Evolutionary conservation across 2,888 invertebrate genomes (phyloP).

Genomic region (Lycia hirtaria): DNA sequence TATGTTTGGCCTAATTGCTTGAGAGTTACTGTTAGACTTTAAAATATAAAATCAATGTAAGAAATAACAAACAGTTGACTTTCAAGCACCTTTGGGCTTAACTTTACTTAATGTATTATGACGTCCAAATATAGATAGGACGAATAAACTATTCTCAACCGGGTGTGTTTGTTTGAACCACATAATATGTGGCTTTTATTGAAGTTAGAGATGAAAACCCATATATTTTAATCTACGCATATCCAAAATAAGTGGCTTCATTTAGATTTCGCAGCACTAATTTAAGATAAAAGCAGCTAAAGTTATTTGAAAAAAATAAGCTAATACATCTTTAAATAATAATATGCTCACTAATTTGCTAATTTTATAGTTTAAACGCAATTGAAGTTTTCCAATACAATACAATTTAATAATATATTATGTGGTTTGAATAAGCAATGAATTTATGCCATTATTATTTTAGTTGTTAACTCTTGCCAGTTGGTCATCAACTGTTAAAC

Average conservation of each 20-base stretch:
- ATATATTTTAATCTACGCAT: no score
- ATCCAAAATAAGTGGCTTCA: no score
- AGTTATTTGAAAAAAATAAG: no score
- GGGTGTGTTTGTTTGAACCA: conserved; percentile 36
- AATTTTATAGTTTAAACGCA: neutral
- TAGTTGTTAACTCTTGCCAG: conserved; percentile 58
- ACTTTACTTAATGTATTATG: conserved; percentile 33
- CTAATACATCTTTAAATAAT: no score
- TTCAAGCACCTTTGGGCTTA: conserved; percentile 28
- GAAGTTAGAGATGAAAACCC: no score
- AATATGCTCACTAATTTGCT: no score
- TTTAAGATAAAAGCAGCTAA: no score
- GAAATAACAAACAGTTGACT: neutral
- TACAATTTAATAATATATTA: neutral
- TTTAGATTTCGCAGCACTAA: no score
- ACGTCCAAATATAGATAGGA: conserved; percentile 34
- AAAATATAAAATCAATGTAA: neutral
- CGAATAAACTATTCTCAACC: conserved; percentile 43
- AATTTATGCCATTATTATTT: conserved; percentile 53
- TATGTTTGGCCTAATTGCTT: conserved; percentile 17
- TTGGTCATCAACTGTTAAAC: conserved; percentile 51
- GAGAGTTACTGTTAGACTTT: neutral
- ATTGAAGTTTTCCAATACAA: neutral
- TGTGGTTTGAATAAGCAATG: conserved; percentile 28
- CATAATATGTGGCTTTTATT: conserved; percentile 12